phyloP scores from a whole-genome alignment of 2,113 vertebrate species.

The Tympanuchus pallidicinctus region DNA sequence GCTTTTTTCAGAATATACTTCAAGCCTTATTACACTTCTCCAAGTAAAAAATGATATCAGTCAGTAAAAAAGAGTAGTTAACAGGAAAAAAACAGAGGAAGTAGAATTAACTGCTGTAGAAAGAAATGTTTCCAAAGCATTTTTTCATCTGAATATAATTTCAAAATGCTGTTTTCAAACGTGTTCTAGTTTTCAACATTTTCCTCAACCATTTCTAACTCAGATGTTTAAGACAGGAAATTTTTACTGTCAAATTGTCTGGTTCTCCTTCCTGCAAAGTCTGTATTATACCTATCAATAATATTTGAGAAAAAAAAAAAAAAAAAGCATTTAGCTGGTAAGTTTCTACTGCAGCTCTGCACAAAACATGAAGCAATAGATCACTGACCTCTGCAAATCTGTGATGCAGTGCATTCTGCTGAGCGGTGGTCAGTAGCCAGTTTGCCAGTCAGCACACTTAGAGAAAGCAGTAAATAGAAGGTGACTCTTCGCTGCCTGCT shows the following conservation, averaged over 20 bases:
- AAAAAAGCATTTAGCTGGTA: no score
- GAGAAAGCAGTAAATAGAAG: not conserved
- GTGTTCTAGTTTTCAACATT: not conserved
- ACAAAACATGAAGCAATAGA: not conserved
- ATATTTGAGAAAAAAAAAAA: not conserved
- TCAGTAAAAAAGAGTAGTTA: not conserved
- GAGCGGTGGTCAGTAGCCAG: not conserved
- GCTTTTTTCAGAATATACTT: not conserved
- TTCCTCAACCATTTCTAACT: not conserved
- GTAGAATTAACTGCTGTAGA: not conserved
- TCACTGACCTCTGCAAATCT: not conserved
- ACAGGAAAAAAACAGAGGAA: not conserved
- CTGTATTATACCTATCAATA: not conserved
- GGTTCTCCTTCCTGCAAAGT: not conserved
- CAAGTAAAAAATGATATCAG: not conserved
- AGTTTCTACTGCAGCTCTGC: not conserved
- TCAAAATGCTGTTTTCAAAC: not conserved
- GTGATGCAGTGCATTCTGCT: not conserved
- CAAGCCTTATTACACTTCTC: not conserved
- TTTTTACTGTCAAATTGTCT: not conserved
- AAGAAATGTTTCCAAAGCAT: not conserved
- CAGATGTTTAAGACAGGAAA: not conserved
- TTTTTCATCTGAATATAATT: not conserved
- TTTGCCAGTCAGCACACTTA: not conserved
- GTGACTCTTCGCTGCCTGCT: not conserved